These are phyloP conservation scores for Chionoecetes opilio DNA, from an alignment of 1,140 invertebrate species.

Conservation along the genomic window DNA sequence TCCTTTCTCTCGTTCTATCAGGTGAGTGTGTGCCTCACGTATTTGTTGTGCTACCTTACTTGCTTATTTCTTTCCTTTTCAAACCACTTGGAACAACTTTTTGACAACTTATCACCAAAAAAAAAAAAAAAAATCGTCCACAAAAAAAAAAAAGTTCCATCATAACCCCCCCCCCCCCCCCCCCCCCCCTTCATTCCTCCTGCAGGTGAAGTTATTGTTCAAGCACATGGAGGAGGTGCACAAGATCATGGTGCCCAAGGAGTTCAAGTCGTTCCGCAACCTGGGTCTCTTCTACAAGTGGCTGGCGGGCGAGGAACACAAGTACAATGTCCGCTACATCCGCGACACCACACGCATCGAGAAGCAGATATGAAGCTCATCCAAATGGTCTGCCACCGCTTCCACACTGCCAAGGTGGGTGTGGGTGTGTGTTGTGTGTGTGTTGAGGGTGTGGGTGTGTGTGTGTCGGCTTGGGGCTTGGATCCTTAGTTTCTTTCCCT, in stretches of 20 bases:
- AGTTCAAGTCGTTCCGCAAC: slow-evolving; percentile 71
- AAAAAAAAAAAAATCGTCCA: not conserved
- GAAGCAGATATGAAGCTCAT: slow-evolving; percentile 79
- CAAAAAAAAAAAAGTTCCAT: not conserved
- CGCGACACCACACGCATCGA: slow-evolving; percentile 78
- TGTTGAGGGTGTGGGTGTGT: not conserved
- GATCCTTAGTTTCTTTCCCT: too few species aligned
- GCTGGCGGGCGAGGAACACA: slow-evolving; percentile 76
- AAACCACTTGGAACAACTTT: too few species aligned
- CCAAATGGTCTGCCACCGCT: slow-evolving; percentile 78
- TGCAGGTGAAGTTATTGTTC: slow-evolving; percentile 75
- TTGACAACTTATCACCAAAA: too few species aligned
- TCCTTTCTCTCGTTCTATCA: too few species aligned
- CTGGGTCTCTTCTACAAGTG: slow-evolving; percentile 71
- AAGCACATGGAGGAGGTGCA: slow-evolving; percentile 79
- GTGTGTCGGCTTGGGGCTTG: too few species aligned
- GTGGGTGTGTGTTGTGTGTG: not conserved
- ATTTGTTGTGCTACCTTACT: too few species aligned
- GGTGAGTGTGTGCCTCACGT: too few species aligned
- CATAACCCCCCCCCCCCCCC: not conserved
- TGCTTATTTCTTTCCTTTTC: too few species aligned
- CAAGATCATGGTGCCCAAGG: slow-evolving; percentile 70
- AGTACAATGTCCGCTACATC: slow-evolving; percentile 75
- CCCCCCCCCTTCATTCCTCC: not conserved
- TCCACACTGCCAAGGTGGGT: slow-evolving; percentile 77